Percentiles rank a stretch among this genome's conserved stretches.
Conservation (phyloP, 2,888 invertebrate genomes). For the Oligia fasciuncula region DNA sequence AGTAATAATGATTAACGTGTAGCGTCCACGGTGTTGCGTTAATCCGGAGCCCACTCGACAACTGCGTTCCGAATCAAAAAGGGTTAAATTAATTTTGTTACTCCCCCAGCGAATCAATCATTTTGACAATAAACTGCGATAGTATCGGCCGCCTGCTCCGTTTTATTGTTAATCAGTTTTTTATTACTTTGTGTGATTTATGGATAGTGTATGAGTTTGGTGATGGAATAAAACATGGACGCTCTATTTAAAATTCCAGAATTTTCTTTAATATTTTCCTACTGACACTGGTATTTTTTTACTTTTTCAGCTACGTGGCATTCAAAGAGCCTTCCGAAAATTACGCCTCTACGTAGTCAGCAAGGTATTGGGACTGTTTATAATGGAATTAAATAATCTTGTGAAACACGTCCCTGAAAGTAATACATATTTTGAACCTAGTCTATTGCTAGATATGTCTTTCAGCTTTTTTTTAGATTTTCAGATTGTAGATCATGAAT, state of each 20-base stretch:
- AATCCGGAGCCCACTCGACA: constrained; percentile 37
- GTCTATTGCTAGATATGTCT: not conserved
- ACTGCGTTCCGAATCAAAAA: constrained; percentile 50
- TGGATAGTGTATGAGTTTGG: constrained; percentile 28
- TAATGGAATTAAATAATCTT: not conserved
- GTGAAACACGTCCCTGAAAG: not conserved
- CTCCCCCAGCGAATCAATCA: constrained; percentile 69
- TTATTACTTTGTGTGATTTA: constrained; percentile 60
- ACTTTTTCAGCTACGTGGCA: not conserved
- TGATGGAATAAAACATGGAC: constrained; percentile 22
- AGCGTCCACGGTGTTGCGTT: constrained; percentile 31
- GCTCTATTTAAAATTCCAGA: not conserved
- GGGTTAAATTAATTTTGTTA: constrained; percentile 66
- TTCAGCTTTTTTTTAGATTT: no score
- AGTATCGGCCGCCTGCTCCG: constrained; percentile 57
- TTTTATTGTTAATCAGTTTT: constrained; percentile 66
- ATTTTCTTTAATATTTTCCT: not conserved
- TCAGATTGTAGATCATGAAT: not conserved
- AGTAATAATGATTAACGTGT: constrained; percentile 28
- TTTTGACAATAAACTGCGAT: constrained; percentile 67
- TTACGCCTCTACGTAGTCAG: not conserved
- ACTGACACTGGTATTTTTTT: no score
- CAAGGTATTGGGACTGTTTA: not conserved
- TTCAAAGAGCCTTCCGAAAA: not conserved
- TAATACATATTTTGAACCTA: not conserved